Evolutionary conservation across 2,888 invertebrate species (phyloP).

Genomic region (Ormyrus labotus): DNA sequence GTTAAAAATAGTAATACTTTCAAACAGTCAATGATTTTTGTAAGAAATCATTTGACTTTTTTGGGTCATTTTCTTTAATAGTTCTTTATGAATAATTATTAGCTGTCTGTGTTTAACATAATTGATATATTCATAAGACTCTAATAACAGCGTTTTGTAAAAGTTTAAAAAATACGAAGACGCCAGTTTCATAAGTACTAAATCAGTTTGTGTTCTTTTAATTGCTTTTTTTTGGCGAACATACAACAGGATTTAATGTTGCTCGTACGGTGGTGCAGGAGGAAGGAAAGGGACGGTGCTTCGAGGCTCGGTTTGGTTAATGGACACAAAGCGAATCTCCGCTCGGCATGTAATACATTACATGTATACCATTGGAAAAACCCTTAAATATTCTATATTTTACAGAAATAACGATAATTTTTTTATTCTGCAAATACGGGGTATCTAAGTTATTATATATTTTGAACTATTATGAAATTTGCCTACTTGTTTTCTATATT

Average conservation of each 20-base stretch:
- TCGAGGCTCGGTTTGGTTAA: conserved; percentile 71
- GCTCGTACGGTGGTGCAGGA: conserved; percentile 57
- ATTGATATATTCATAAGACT: conserved; percentile 3
- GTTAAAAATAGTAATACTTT: too few relatives aligned
- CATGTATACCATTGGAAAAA: conserved; percentile 26
- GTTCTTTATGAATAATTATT: conserved; percentile 9
- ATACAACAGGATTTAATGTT: conserved; percentile 2
- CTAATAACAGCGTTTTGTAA: conserved; percentile 7
- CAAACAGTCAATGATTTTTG: too few relatives aligned
- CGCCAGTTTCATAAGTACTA: neutral
- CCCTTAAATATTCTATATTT: conserved; percentile 36
- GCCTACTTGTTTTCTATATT: neutral
- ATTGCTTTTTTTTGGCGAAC: neutral
- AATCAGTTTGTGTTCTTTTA: too few relatives aligned
- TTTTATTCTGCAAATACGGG: conserved; percentile 27
- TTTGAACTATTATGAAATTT: neutral
- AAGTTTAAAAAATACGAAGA: conserved; percentile 27
- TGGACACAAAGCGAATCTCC: conserved; percentile 69
- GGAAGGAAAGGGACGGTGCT: conserved; percentile 72
- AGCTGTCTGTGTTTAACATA: neutral
- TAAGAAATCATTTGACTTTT: conserved; percentile 1
- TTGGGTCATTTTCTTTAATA: neutral
- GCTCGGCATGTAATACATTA: conserved; percentile 52
- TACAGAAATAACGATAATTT: conserved; percentile 36
- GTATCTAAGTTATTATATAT: conserved; percentile 34